Percentiles rank a stretch among this genome's conserved stretches.
phyloP scores from a whole-genome alignment of 2,113 vertebrate species.

The Orcinus orca region DNA sequence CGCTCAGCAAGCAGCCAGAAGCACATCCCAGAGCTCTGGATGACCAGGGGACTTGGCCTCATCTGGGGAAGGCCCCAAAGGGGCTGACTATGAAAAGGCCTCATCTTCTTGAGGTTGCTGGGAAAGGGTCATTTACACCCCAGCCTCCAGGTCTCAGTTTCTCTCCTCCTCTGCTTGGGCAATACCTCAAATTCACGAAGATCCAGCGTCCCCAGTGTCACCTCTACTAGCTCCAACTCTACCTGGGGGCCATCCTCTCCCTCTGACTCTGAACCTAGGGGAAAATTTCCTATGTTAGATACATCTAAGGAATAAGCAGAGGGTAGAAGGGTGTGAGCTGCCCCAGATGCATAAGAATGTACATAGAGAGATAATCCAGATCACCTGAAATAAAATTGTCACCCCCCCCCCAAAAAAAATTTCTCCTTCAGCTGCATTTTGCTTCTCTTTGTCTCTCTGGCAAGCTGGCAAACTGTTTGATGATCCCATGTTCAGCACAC shows the following conservation, averaged over 20 bases:
- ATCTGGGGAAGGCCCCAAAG: neutral
- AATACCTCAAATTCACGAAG: slow-evolving; percentile 89
- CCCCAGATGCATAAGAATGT: neutral
- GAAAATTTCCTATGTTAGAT: neutral
- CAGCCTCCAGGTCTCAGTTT: neutral
- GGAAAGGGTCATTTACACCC: neutral
- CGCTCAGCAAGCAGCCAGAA: slow-evolving; percentile 92
- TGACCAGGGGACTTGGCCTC: neutral
- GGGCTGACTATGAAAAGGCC: neutral
- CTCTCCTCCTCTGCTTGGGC: slow-evolving; percentile 82
- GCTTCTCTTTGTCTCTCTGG: neutral
- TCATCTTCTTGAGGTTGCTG: slow-evolving; percentile 54
- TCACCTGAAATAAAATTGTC: slow-evolving; percentile 11
- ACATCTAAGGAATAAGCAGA: neutral
- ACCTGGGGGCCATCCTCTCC: slow-evolving; percentile 72
- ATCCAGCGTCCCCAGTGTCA: slow-evolving; percentile 87
- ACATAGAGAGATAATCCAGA: slow-evolving; percentile 45
- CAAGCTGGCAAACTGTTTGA: neutral
- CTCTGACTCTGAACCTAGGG: slow-evolving; percentile 61
- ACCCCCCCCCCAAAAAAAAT: too few relatives aligned
- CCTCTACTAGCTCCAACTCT: slow-evolving; percentile 86
- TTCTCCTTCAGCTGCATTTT: neutral
- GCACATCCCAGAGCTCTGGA: slow-evolving; percentile 79
- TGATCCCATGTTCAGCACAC: neutral
- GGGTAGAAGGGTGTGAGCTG: neutral